Evolutionary conservation across 37 sponge, comb jelly and placozoan species (phyloP).

Genomic region (Beroe ovata): DNA sequence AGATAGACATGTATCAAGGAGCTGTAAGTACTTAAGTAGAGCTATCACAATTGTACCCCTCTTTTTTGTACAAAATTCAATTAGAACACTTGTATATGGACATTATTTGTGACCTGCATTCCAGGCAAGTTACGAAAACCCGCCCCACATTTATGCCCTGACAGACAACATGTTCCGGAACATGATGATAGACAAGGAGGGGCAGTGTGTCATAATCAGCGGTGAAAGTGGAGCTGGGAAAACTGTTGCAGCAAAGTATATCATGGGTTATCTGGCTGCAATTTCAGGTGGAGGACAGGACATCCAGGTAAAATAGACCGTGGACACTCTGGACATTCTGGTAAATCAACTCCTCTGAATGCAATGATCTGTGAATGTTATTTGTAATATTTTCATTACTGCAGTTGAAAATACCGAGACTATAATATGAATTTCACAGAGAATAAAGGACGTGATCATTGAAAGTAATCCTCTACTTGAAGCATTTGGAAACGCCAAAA

Average conservation of each 20-base stretch:
- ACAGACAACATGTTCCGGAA: slow-evolving; percentile 95
- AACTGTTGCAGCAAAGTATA: slow-evolving; percentile 94
- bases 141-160: slow-evolving; percentile 95
- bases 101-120: too few relatives aligned
- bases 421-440: slow-evolving; percentile 60
- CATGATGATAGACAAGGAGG: slow-evolving; percentile 97
- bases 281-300: slow-evolving; percentile 89
- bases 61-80: too few relatives aligned
- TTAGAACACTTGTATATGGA: too few relatives aligned
- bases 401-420: not conserved
- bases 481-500: slow-evolving; percentile 94
- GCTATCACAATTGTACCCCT: too few relatives aligned
- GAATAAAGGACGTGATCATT: slow-evolving; percentile 90
- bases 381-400: too few relatives aligned
- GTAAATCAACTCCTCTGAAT: too few relatives aligned
- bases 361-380: too few relatives aligned
- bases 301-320: slow-evolving; percentile 80
- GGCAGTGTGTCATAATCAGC: slow-evolving; percentile 98
- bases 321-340: too few relatives aligned
- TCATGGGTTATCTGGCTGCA: slow-evolving; percentile 94
- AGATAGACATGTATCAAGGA: slow-evolving; percentile 92
- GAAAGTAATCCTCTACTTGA: slow-evolving; percentile 93
- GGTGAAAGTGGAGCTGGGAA: slow-evolving; percentile 98
- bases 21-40: slow-evolving; percentile 76
- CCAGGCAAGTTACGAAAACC: slow-evolving; percentile 96